A percentile compares a stretch with the other conserved stretches of the same genome.
Conservation (phyloP, 2,113 vertebrate genomes). For the Lipophrys pholis region DNA sequence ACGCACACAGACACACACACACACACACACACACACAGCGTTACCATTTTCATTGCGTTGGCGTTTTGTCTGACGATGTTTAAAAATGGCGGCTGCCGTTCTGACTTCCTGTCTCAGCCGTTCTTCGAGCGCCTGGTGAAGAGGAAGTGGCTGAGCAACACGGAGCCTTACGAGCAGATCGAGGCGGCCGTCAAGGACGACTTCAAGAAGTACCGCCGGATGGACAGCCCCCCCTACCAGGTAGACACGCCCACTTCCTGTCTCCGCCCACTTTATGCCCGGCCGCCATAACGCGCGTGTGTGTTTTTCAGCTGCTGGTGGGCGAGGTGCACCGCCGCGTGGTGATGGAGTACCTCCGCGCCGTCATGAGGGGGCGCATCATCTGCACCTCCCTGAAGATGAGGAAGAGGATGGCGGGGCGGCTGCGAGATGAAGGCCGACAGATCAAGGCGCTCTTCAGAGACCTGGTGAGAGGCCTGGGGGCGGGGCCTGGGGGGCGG, state of each 20-base stretch:
- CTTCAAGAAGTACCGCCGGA: slow-evolving; percentile 84
- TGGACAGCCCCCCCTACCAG: slow-evolving; percentile 90
- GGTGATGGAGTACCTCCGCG: slow-evolving; percentile 87
- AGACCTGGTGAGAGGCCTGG: slow-evolving; percentile 84
- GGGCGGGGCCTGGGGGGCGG: too few species aligned
- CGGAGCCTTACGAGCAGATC: slow-evolving; percentile 89
- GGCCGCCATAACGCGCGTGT: too few species aligned
- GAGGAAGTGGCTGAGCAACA: slow-evolving; percentile 89
- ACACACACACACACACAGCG: too few species aligned
- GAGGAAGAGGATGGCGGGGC: slow-evolving; percentile 85
- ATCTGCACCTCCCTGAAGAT: slow-evolving; percentile 88
- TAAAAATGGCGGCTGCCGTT: neutral
- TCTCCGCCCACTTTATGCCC: too few species aligned
- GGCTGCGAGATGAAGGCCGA: slow-evolving; percentile 86
- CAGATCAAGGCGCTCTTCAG: slow-evolving; percentile 89
- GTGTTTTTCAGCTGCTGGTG: slow-evolving; percentile 82
- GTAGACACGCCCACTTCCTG: too few species aligned
- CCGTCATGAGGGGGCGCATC: slow-evolving; percentile 87
- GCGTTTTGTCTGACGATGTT: too few species aligned
- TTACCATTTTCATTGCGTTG: too few species aligned
- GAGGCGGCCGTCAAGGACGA: slow-evolving; percentile 82
- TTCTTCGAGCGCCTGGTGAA: slow-evolving; percentile 90
- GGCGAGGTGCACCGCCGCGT: slow-evolving; percentile 88
- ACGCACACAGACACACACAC: too few species aligned
- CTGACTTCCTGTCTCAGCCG: slow-evolving; percentile 72